These are phyloP conservation scores for Sericinus montela DNA, from an alignment of 2,888 invertebrate genomes.

Conservation along the genomic window DNA sequence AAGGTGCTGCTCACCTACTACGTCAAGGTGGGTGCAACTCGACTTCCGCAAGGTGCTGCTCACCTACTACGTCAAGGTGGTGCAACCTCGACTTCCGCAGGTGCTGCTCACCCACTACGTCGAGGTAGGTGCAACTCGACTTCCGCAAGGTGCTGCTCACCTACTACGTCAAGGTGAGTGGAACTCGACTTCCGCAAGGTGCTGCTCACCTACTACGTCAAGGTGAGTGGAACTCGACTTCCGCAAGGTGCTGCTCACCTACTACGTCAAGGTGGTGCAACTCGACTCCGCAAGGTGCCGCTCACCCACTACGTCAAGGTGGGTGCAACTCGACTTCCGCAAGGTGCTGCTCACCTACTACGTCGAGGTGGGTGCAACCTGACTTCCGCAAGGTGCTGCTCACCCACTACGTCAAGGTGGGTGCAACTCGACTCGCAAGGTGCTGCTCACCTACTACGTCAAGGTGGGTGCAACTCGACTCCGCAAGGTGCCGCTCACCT, in stretches of 20 bases:
- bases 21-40: too few species aligned
- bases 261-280: conserved; percentile 98
- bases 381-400: too few species aligned
- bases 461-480: conserved; percentile 98
- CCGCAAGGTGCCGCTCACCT: conserved; percentile 96
- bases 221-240: conserved; percentile 82
- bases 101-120: too few species aligned
- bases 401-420: too few species aligned
- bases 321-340: conserved; percentile 98
- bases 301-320: too few species aligned
- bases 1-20: too few species aligned
- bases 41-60: conserved; percentile 98
- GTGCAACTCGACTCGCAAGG: too few species aligned
- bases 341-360: conserved; percentile 98
- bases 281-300: too few species aligned
- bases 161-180: conserved; percentile 94
- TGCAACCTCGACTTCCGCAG: too few species aligned
- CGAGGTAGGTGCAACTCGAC: too few species aligned
- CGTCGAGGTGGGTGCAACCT: conserved; percentile 89
- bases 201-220: conserved; percentile 97
- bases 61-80: conserved; percentile 98
- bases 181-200: conserved; percentile 98
- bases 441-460: conserved; percentile 98
- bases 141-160: conserved; percentile 97
- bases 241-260: conserved; percentile 99